phyloP scores from a whole-genome alignment of 2,888 invertebrate species.

The Mimumesa dahlbomi region DNA sequence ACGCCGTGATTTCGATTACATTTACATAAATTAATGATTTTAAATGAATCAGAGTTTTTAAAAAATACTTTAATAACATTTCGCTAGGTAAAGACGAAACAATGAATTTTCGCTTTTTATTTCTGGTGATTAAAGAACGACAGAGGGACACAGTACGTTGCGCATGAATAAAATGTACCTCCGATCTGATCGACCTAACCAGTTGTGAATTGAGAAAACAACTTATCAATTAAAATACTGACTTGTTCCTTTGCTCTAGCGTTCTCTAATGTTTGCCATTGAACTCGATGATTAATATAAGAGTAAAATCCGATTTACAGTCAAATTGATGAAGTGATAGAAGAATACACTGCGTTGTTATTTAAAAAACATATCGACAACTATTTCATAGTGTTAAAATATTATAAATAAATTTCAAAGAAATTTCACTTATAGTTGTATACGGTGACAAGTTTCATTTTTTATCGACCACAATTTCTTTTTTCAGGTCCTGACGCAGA shows the following conservation, averaged over 20 bases:
- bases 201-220: neutral
- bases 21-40: conserved; percentile 25
- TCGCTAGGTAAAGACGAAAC: too few species aligned
- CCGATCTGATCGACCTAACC: neutral
- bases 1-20: neutral
- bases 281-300: too few species aligned
- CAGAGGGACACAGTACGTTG: conserved; percentile 14
- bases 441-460: neutral
- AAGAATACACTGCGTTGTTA: too few species aligned
- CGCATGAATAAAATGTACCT: conserved; percentile 9
- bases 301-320: too few species aligned
- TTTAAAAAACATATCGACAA: neutral
- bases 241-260: too few species aligned
- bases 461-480: neutral
- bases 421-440: neutral
- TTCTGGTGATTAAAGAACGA: neutral
- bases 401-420: neutral
- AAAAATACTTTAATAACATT: too few species aligned
- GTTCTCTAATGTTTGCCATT: too few species aligned
- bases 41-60: neutral
- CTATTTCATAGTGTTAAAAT: neutral
- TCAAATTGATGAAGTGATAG: too few species aligned
- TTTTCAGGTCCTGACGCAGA: conserved; percentile 1
- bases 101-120: neutral
- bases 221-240: neutral